phyloP scores from a whole-genome alignment of 1,140 invertebrate genomes.

The Antheraea pernyi region DNA sequence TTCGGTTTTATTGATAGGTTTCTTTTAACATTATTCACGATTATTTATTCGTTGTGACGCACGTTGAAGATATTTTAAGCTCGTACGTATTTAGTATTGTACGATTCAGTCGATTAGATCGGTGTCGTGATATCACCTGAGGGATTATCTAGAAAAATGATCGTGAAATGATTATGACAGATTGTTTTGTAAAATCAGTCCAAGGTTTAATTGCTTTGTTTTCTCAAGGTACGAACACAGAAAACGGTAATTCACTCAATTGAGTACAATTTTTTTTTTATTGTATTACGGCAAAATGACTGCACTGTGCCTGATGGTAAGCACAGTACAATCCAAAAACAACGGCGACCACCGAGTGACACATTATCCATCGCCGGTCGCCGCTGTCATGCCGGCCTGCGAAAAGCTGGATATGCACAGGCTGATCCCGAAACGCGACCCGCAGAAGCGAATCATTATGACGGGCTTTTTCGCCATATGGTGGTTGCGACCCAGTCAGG shows the following conservation, averaged over 20 bases:
- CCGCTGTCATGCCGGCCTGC: no score
- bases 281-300: no score
- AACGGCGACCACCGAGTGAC: no score
- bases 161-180: background rate
- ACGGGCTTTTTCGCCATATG: no score
- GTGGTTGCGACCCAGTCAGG: no score
- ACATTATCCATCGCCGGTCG: no score
- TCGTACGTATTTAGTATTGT: background rate
- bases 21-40: constrained; percentile 67
- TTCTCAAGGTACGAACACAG: background rate
- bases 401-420: no score
- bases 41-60: constrained; percentile 27
- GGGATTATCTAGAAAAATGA: background rate
- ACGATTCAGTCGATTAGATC: background rate
- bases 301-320: no score
- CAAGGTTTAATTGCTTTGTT: background rate
- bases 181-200: background rate
- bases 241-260: background rate
- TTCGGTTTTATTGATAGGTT: constrained; percentile 78
- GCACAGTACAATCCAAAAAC: no score
- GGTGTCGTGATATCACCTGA: background rate
- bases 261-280: background rate
- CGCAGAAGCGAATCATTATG: no score
- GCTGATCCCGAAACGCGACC: no score
- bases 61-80: constrained; percentile 24